Percentiles rank a stretch among this genome's conserved stretches.
Evolutionary conservation across 2,888 invertebrate genomes (phyloP).

Genomic region (Byasa hedistus): DNA sequence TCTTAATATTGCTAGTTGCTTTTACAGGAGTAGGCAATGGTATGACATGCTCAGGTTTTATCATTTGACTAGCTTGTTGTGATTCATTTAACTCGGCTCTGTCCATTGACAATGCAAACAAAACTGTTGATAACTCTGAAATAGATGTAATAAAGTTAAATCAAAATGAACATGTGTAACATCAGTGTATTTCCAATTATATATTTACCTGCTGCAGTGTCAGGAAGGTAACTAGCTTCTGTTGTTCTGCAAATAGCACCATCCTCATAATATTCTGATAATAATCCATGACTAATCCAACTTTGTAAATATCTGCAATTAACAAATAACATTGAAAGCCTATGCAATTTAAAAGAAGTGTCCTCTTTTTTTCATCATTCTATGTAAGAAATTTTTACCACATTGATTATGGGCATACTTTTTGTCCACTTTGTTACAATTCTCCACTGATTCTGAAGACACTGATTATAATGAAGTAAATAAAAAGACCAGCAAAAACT

Average conservation of each 20-base stretch:
- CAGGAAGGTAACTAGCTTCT: constrained; percentile 89
- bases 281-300: constrained; percentile 83
- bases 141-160: constrained; percentile 38
- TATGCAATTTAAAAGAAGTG: background rate
- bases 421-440: too few relatives aligned
- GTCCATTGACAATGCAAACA: constrained; percentile 96
- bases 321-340: background rate
- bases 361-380: too few relatives aligned
- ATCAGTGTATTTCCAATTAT: background rate
- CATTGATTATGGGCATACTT: too few relatives aligned
- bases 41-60: constrained; percentile 84
- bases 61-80: constrained; percentile 69
- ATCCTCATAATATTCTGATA: constrained; percentile 89
- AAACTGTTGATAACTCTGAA: constrained; percentile 90
- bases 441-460: too few relatives aligned
- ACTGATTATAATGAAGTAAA: too few relatives aligned
- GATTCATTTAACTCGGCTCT: constrained; percentile 88
- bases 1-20: constrained; percentile 61
- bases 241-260: constrained; percentile 91
- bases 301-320: constrained; percentile 84
- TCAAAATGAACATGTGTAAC: background rate
- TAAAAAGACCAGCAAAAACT: too few relatives aligned
- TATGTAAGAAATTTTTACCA: too few relatives aligned
- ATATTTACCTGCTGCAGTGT: constrained; percentile 88
- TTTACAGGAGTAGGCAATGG: constrained; percentile 82